Percentiles rank a stretch among this genome's conserved stretches.
These are phyloP conservation scores for Ptycholaimellus sp. DNA, from an alignment of 2,888 invertebrate genomes.

Conservation along the genomic window DNA sequence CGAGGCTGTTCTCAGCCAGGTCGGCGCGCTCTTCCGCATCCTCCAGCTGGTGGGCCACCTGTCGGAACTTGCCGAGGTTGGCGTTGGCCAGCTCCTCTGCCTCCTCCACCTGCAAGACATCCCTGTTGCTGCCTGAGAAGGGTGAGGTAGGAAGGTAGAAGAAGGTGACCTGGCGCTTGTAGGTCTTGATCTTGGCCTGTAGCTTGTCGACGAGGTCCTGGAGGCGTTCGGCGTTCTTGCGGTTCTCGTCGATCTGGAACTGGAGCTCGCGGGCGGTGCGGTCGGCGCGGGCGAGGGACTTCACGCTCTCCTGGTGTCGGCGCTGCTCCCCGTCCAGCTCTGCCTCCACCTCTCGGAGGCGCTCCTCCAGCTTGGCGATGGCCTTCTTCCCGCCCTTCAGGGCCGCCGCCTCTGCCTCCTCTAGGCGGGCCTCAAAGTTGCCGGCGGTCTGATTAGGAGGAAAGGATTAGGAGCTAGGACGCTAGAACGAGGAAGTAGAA, in stretches of 20 bases:
- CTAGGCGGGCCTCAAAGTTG: constrained; percentile 49
- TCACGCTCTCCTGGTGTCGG: constrained; percentile 30
- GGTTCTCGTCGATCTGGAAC: constrained; percentile 34
- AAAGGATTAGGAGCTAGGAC: neutral
- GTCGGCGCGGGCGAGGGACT: constrained; percentile 32
- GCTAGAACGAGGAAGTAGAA: neutral
- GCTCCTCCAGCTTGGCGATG: constrained; percentile 84
- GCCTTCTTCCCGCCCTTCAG: constrained; percentile 98
- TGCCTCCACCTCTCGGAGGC: constrained; percentile 60
- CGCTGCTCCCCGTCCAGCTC: constrained; percentile 45
- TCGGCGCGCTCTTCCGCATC: constrained; percentile 33
- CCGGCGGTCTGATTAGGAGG: neutral
- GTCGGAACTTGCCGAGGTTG: constrained; percentile 34
- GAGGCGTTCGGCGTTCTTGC: constrained; percentile 31
- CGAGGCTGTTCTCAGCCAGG: constrained; percentile 29
- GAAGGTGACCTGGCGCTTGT: constrained; percentile 35
- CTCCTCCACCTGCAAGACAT: too few relatives aligned
- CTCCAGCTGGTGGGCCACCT: constrained; percentile 33
- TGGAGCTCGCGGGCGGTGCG: constrained; percentile 32
- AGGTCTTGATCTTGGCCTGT: constrained; percentile 32
- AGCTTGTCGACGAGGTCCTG: constrained; percentile 33
- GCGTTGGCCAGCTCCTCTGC: constrained; percentile 32
- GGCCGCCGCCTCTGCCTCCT: constrained; percentile 51
- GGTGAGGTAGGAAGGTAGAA: too few relatives aligned
- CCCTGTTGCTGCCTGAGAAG: too few relatives aligned